Evolutionary conservation across 1,140 invertebrate genomes (phyloP), one percentile per base, ranked within the genome.

Genomic region (Drosophila pandora): DNA sequence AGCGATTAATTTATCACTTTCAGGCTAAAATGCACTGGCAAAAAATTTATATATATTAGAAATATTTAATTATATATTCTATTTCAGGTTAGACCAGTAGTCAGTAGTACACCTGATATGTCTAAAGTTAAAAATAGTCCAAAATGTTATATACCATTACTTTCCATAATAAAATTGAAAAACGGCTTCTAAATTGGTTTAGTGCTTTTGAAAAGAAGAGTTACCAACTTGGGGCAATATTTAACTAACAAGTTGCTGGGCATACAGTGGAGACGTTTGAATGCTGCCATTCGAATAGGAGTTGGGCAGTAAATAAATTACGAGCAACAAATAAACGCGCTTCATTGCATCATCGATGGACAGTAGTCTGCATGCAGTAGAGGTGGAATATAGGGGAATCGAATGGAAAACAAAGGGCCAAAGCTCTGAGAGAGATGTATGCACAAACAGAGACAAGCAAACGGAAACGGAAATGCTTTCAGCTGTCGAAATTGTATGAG

Each of bases 1-100:
- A 90, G 81, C 89, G 89, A 90, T 90, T 90, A 90, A 90, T 90
- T 90, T 90, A 90, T 90, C 89, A 90, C 89, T 90, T 76, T 69
- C 62, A 79, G 68, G 70, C 56, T 63, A 45, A 25, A 61, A 21
- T 47, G 56, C 49, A 58, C 37, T 22, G 45, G n/a, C 4, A 21
- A 7, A 37, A 37, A 37, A 37, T 28, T 28, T 28, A 28, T 1
- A 6, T 28, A 28, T 28, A 17, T 17, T 17, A 17, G 17, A 28
- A 28, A 28, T 28, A 28, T 6, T 28, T 28, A 17, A 17, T 17
- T 17, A 1, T 17, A 17, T 17, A 17, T 17, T 17, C 17, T 17
- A 17, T 17, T 17, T 17, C 17, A 17, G 17, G 17, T 17, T 17
- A 17, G 17, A 17, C 17, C 17, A 17, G 17, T 17, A 17, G 17